These are phyloP conservation scores for Acleris holmiana DNA, from an alignment of 2,888 invertebrate genomes.

Conservation along the genomic window DNA sequence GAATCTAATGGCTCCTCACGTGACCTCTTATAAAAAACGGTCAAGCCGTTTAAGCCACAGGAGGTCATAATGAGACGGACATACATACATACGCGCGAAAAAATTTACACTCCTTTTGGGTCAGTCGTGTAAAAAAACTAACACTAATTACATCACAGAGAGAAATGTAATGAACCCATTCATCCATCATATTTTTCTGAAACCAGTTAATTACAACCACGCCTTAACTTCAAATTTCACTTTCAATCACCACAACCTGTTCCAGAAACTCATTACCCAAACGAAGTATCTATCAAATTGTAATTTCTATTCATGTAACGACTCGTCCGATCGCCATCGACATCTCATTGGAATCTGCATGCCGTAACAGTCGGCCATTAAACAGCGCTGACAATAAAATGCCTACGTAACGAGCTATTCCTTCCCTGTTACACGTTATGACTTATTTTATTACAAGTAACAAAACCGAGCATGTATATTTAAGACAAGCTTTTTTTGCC, in stretches of 20 bases:
- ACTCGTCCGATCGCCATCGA: background rate
- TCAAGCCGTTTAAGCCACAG: too few species aligned
- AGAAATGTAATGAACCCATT: too few species aligned
- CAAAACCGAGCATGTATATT: background rate
- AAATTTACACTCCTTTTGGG: too few species aligned
- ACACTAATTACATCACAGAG: too few species aligned
- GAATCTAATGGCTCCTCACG: too few species aligned
- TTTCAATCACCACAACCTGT: slow-evolving; percentile 12
- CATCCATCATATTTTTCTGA: background rate
- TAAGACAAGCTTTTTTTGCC: too few species aligned
- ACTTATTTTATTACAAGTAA: slow-evolving; percentile 32
- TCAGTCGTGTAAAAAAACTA: too few species aligned
- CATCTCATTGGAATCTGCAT: slow-evolving; percentile 19
- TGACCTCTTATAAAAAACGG: too few species aligned
- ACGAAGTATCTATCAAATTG: slow-evolving; percentile 27
- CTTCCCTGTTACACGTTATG: slow-evolving; percentile 21
- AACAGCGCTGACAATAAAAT: slow-evolving; percentile 29
- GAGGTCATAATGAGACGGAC: too few species aligned
- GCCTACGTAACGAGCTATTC: slow-evolving; percentile 11
- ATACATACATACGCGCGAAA: too few species aligned
- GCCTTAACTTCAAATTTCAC: background rate
- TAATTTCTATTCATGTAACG: slow-evolving; percentile 20
- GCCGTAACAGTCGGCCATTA: slow-evolving; percentile 26
- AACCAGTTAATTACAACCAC: background rate
- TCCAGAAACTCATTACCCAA: slow-evolving; percentile 3